phyloP scores from a whole-genome alignment of 2,888 invertebrate species.

The Imbricaverruca yamaguchii region DNA sequence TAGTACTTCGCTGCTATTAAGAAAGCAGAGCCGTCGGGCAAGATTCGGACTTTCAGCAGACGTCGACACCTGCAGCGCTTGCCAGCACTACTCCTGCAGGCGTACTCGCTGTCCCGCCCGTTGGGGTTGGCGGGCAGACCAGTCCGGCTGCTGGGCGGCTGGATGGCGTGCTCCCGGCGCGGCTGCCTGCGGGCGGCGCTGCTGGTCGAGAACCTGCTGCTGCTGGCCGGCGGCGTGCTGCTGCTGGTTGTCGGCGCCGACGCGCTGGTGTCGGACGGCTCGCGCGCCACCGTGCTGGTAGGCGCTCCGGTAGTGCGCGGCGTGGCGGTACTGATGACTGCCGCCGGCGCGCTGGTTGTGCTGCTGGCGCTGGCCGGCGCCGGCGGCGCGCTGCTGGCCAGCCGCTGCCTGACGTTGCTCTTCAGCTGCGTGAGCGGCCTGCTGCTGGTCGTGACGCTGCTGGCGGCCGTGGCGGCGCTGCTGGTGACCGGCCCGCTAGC shows the following conservation, averaged over 20 bases:
- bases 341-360: not conserved
- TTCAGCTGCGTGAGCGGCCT: not conserved
- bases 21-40: too few relatives aligned
- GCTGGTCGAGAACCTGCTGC: not conserved
- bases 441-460: not conserved
- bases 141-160: not conserved
- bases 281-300: constrained; percentile 1
- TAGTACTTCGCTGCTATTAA: too few relatives aligned
- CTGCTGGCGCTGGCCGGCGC: constrained; percentile 9
- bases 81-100: too few relatives aligned
- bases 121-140: too few relatives aligned
- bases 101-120: too few relatives aligned
- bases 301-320: not conserved
- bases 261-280: constrained; percentile 3
- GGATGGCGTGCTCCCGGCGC: not conserved
- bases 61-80: too few relatives aligned
- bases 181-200: not conserved
- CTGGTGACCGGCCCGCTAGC: not conserved
- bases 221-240: not conserved
- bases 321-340: not conserved
- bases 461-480: not conserved
- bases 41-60: too few relatives aligned
- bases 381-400: not conserved
- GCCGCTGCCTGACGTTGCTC: not conserved
- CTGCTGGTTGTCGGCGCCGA: not conserved